Base-by-base conservation (phyloP, 2,797 vertebrate genomes). In the Onychomys arenicola region DNA sequence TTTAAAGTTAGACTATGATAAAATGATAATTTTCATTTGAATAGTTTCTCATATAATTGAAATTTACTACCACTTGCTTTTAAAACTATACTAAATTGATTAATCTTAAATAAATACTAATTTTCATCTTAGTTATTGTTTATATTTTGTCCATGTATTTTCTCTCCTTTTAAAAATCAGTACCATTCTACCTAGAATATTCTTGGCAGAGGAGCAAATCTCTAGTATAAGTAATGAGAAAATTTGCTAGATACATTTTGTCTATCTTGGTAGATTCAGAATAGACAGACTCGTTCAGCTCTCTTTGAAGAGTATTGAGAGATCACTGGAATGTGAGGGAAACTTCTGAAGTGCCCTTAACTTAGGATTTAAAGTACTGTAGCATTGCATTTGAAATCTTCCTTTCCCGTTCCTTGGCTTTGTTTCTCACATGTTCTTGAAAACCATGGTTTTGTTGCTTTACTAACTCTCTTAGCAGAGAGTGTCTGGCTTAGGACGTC, bases 291-390 rank as follows among this genome's bases (percentile, higher is more conserved):
- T 75, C 19, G 57, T n/a, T 29, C 71, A 34, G 46, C 25, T n/a
- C 85, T 96, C 83, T 25, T 80, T 93, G 43, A 90, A 57, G 37
- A 84, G 37, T 85, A 88, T 87, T 71, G 21, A 93, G 7, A 88
- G 63, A 89, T 73, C 37, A 46, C 19, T 89, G 76, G 29, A 63
- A 83, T 55, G 2, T 71, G 89, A 96, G 61, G 69, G 73, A 88
- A 93, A 77, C 29, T 4, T 85, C 73, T 76, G 59, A 46, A 89
- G 65, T 91, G 37, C 1, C 73, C 9, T 57, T 97, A 71, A 16
- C 25, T 87, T 96, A 95, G 91, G 67, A 61, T 86, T 93, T 89
- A 81, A 94, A 96, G 78, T 95, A 80, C 57, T 92, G 40, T 40
- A 90, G 90, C 89, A 91, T 85, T 73, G 2, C 5, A 46, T 52